These are phyloP conservation scores for Neoaliturus tenellus DNA, from an alignment of 2,888 invertebrate species.

Conservation along the genomic window DNA sequence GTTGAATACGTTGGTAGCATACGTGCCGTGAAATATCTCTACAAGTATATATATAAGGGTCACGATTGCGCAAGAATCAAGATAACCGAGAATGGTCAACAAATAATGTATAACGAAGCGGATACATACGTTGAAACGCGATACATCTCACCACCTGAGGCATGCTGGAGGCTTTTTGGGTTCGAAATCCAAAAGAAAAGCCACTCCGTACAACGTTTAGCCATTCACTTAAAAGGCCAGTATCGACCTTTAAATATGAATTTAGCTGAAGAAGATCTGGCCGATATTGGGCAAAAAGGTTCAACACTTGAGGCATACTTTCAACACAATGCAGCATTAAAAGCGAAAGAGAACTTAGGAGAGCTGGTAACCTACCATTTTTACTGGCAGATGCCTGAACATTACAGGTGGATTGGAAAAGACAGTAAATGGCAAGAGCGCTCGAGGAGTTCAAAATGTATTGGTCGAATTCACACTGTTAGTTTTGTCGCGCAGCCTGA, in stretches of 20 bases:
- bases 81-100: conserved; percentile 23
- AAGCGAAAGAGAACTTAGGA: conserved; percentile 20
- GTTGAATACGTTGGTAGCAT: conserved; percentile 62
- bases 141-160: conserved; percentile 68
- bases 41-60: conserved; percentile 63
- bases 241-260: conserved; percentile 14
- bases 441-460: conserved; percentile 58
- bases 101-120: conserved; percentile 67
- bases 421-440: conserved; percentile 59
- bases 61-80: conserved; percentile 63
- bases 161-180: conserved; percentile 67
- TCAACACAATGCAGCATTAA: conserved; percentile 60
- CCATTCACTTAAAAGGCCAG: conserved; percentile 66
- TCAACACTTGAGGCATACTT: conserved; percentile 66
- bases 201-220: conserved; percentile 67
- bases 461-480: conserved; percentile 67
- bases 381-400: conserved; percentile 64
- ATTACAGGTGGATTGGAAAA: conserved; percentile 59
- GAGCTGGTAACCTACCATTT: conserved; percentile 56
- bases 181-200: conserved; percentile 63
- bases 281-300: conserved; percentile 1
- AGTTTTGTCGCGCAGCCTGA: conserved; percentile 65
- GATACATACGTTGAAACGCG: conserved; percentile 67
- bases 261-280: conserved; percentile 45
- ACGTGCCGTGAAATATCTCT: conserved; percentile 62